These are phyloP conservation scores for Passer montanus DNA, from an alignment of 2,113 vertebrate genomes.

Conservation along the genomic window DNA sequence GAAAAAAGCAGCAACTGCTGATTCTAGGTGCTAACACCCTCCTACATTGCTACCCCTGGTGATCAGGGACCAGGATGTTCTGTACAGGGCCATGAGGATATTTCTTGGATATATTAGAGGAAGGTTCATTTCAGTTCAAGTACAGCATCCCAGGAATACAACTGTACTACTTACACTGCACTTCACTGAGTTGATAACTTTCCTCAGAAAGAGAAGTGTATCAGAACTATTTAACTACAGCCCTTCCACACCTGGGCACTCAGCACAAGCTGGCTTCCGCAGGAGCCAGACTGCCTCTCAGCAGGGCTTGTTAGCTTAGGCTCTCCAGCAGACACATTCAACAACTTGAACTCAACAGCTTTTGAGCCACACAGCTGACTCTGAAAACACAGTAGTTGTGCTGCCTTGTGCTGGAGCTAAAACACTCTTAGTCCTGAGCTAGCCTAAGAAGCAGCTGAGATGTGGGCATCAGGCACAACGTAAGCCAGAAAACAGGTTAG, in stretches of 20 bases:
- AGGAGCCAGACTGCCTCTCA: background rate
- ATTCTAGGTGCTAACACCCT: background rate
- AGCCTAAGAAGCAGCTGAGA: background rate
- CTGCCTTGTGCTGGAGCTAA: background rate
- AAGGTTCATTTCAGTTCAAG: background rate
- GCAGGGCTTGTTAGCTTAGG: background rate
- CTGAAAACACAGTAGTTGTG: background rate
- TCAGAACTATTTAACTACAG: background rate
- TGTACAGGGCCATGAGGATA: background rate
- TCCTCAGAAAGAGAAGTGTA: background rate
- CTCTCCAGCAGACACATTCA: background rate
- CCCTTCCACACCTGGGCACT: background rate
- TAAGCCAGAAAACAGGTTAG: background rate
- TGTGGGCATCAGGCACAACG: rapidly evolving
- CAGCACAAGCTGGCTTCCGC: background rate
- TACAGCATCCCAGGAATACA: background rate
- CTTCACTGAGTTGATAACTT: background rate
- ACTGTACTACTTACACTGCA: background rate
- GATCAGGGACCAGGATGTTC: background rate
- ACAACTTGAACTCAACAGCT: background rate
- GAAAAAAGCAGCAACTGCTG: constrained; percentile 18
- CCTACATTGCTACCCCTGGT: background rate
- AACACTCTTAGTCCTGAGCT: background rate
- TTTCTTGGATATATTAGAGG: background rate
- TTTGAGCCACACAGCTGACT: background rate